phyloP scores from a whole-genome alignment of 1,140 invertebrate species.

The Coptotermes formosanus region DNA sequence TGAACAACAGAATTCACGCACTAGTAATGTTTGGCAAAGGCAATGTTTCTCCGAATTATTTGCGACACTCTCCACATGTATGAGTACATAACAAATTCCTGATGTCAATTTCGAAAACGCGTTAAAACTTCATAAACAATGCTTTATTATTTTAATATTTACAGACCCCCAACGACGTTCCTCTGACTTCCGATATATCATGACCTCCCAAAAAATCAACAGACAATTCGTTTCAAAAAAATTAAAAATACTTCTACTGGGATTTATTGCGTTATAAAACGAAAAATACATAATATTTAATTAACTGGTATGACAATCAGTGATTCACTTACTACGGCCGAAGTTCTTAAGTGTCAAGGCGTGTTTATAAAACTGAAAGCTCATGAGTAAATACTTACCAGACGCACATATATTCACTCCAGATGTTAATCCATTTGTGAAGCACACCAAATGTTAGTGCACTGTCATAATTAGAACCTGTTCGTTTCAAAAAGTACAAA shows the following conservation, averaged over 20 bases:
- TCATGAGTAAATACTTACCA: not conserved
- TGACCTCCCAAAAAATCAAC: too few species aligned
- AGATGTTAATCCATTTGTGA: not conserved
- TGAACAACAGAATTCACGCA: too few species aligned
- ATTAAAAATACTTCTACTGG: not conserved
- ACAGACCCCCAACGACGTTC: too few species aligned
- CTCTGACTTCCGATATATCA: too few species aligned
- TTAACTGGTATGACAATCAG: not conserved
- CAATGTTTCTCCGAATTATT: too few species aligned
- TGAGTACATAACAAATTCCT: too few species aligned
- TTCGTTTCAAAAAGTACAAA: conserved; percentile 5
- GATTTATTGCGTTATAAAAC: not conserved
- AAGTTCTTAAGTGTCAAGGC: not conserved
- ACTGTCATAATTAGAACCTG: not conserved
- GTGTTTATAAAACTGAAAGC: not conserved
- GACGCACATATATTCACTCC: not conserved
- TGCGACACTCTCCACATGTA: too few species aligned
- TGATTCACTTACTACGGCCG: not conserved
- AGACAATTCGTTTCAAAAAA: too few species aligned
- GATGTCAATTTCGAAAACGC: too few species aligned
- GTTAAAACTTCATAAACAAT: too few species aligned
- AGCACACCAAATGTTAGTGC: not conserved
- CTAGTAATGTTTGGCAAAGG: too few species aligned
- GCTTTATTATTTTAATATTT: too few species aligned
- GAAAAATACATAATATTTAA: not conserved